Base-by-base conservation (phyloP, 2,113 vertebrate species). In the Forbesichthys papilliferus region DNA sequence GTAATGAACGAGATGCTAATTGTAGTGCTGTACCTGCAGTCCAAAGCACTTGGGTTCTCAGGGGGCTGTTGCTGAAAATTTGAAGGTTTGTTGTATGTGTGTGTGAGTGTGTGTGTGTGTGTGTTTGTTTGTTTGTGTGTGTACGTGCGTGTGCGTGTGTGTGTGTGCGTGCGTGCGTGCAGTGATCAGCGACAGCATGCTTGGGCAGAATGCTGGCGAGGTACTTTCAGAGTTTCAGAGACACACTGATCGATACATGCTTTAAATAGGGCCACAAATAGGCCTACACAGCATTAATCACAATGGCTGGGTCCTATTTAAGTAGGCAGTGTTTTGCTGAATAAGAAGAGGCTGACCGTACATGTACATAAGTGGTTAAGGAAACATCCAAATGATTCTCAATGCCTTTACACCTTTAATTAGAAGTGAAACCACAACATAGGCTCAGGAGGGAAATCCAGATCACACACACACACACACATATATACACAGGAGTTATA, bases 241-340 rank as follows among this genome's bases (percentile, higher is more conserved):
- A 77, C 61, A 9, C 66, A 36, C 74, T 74, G 77, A 90, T 91
- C 90, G 5, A 91, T 91, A 85, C 33, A 4, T 59, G 84, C 84
- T 87, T 87, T 85, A 89, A 90, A 90, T 90, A 89, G 84, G 84
- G 78, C 85, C 90, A 79, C 79, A 83, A 86, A 89, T 79, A 82
- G 74, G 77, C 73, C 72, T 64, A 74, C 79, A 83, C 88, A 90
- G 88, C 88, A 90, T 84, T 90, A 85, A 86, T 86, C 83, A 87
- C 79, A 82, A 80, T 81, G 77, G 58, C 67, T 73, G 78, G 76
- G 79, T 81, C 81, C 75, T 81, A 67, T 86, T 86, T 80, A 78
- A 76, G 64, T 74, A 81, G 75, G 70, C 72, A 61, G 73, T 63
- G 33, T 84, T 88, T 75, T 84, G 81, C 83, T 83, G 89, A 87